phyloP scores from a whole-genome alignment of 1,140 invertebrate species.

The Propsilocerus akamusi region DNA sequence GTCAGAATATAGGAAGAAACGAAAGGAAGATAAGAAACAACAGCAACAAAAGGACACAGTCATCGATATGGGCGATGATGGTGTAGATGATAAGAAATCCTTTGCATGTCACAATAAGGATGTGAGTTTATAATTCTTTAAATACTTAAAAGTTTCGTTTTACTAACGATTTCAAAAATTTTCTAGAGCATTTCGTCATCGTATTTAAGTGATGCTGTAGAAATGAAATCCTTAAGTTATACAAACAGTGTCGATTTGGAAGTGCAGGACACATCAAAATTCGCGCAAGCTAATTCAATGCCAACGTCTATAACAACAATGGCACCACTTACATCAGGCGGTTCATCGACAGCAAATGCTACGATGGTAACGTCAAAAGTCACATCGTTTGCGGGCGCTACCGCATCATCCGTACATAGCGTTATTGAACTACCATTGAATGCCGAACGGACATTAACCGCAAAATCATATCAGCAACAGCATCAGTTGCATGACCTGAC shows the following conservation, averaged over 20 bases:
- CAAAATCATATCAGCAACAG: neutral
- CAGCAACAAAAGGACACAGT: neutral
- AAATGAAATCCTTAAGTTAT: neutral
- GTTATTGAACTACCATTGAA: too few relatives aligned
- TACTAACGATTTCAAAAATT: too few relatives aligned
- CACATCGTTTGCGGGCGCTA: too few relatives aligned
- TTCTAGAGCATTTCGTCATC: neutral
- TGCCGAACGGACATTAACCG: too few relatives aligned
- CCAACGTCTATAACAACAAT: neutral
- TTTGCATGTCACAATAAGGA: neutral
- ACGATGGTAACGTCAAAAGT: neutral
- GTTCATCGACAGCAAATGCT: neutral
- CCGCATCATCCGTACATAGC: too few relatives aligned
- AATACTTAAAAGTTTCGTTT: too few relatives aligned
- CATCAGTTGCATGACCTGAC: neutral
- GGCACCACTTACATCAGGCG: neutral
- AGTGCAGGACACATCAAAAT: neutral
- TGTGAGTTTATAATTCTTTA: neutral
- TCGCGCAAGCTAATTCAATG: neutral
- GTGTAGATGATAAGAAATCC: neutral
- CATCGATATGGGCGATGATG: neutral
- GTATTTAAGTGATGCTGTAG: neutral
- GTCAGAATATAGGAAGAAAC: neutral
- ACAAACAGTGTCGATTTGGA: neutral
- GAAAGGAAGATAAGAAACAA: neutral